Evolutionary conservation across 2,113 vertebrate genomes (phyloP).

Genomic region (Nothobranchius furzeri): DNA sequence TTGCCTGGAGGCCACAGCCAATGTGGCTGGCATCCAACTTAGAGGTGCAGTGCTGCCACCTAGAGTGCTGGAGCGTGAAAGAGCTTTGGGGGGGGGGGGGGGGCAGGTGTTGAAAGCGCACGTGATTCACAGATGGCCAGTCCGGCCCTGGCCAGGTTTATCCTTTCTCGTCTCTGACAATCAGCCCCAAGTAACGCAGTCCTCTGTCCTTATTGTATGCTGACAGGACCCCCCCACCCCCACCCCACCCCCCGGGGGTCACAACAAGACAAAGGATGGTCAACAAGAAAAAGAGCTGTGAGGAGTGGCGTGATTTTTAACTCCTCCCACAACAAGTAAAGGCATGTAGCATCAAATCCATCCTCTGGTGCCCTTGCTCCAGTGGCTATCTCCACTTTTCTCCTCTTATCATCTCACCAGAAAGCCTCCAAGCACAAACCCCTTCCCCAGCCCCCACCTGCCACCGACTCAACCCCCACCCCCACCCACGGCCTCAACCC

Average conservation of each 20-base stretch:
- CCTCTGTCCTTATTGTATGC: conserved; percentile 64
- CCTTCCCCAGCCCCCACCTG: conserved; percentile 56
- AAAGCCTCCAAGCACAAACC: conserved; percentile 10
- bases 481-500: conserved; percentile 37
- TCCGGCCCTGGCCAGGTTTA: conserved; percentile 37
- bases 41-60: no score
- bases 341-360: conserved; percentile 50
- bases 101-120: no score
- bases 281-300: conserved; percentile 51
- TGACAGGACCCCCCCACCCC: conserved; percentile 75
- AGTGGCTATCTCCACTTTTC: conserved; percentile 64
- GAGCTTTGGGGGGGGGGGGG: no score
- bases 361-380: conserved; percentile 59
- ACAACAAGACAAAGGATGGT: conserved; percentile 52
- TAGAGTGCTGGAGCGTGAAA: no score
- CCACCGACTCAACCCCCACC: conserved; percentile 60
- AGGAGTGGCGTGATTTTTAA: conserved; percentile 36
- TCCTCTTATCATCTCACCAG: conserved; percentile 50
- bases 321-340: conserved; percentile 44
- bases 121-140: no score
- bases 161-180: conserved; percentile 68
- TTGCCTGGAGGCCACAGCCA: no score
- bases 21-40: no score
- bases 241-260: conserved; percentile 67
- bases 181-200: conserved; percentile 64